Conservation (phyloP, 2,113 vertebrate species). For the Loxodonta africana region DNA sequence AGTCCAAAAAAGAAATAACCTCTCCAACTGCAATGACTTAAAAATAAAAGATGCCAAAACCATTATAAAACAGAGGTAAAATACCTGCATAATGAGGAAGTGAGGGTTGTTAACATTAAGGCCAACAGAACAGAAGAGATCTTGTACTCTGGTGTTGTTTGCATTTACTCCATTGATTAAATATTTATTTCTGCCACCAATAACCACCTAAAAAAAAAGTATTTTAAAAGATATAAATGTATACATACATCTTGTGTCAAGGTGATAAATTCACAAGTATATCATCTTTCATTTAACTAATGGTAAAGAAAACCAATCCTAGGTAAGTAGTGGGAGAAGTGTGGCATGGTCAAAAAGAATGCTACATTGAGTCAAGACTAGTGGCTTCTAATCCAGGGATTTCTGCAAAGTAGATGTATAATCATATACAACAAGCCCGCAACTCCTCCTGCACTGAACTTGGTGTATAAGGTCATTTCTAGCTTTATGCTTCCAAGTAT, state of each 20-base stretch:
- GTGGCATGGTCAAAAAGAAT: not conserved
- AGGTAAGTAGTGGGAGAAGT: not conserved
- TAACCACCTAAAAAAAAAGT: slow-evolving; percentile 87
- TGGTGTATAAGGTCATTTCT: not conserved
- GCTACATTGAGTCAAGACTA: not conserved
- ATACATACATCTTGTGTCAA: not conserved
- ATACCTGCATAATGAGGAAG: slow-evolving; percentile 99
- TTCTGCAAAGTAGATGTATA: not conserved
- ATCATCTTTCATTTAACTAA: not conserved
- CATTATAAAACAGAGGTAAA: slow-evolving; percentile 16
- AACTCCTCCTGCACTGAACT: not conserved
- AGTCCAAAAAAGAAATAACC: not conserved
- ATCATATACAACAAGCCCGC: not conserved
- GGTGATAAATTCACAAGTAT: not conserved
- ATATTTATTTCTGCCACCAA: slow-evolving; percentile 97
- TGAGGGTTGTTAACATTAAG: slow-evolving; percentile 99
- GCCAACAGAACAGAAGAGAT: slow-evolving; percentile 97
- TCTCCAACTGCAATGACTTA: not conserved
- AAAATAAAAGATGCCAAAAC: slow-evolving; percentile 12
- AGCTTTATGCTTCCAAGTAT: slow-evolving; percentile 6
- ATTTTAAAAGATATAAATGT: slow-evolving; percentile 53
- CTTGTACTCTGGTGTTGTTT: slow-evolving; percentile 93
- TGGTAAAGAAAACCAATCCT: not conserved
- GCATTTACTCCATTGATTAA: slow-evolving; percentile 96
- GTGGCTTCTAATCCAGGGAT: not conserved